Evolutionary conservation across 1,140 invertebrate genomes (phyloP).

Genomic region (Parapsyche elsis): DNA sequence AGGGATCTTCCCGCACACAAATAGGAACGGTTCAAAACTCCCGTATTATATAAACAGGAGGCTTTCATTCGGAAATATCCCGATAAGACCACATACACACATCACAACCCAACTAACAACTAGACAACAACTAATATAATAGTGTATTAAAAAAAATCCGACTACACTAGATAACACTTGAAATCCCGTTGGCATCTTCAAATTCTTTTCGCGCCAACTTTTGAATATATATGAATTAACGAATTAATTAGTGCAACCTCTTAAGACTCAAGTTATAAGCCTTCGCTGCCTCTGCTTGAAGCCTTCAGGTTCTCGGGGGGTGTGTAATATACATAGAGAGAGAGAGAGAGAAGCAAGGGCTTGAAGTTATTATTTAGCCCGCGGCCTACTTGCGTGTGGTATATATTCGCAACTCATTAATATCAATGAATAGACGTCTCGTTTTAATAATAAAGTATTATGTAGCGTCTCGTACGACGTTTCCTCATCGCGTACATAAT

Average conservation of each 20-base stretch:
- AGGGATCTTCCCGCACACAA: too few relatives aligned
- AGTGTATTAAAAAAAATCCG: too few relatives aligned
- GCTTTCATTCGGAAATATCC: constrained; percentile 6
- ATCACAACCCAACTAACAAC: too few relatives aligned
- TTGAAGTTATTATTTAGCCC: constrained; percentile 22
- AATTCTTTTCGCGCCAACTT: background rate
- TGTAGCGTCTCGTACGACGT: background rate
- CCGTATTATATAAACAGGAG: background rate
- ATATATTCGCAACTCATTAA: constrained; percentile 27
- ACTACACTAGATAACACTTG: too few relatives aligned
- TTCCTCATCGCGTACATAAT: background rate
- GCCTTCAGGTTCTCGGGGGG: background rate
- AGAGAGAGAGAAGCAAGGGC: too few relatives aligned
- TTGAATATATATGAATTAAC: background rate
- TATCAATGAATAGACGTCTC: constrained; percentile 26
- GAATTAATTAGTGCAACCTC: constrained; percentile 4
- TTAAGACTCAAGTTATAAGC: background rate
- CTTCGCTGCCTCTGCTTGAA: background rate
- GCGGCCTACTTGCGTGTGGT: background rate
- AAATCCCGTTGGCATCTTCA: too few relatives aligned
- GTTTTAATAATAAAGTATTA: constrained; percentile 15
- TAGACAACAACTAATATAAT: too few relatives aligned
- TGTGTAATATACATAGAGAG: too few relatives aligned
- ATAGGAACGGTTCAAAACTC: background rate
- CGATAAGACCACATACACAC: background rate